These are phyloP conservation scores for Coilia nasus DNA, from an alignment of 2,797 vertebrate species.

Conservation along the genomic window DNA sequence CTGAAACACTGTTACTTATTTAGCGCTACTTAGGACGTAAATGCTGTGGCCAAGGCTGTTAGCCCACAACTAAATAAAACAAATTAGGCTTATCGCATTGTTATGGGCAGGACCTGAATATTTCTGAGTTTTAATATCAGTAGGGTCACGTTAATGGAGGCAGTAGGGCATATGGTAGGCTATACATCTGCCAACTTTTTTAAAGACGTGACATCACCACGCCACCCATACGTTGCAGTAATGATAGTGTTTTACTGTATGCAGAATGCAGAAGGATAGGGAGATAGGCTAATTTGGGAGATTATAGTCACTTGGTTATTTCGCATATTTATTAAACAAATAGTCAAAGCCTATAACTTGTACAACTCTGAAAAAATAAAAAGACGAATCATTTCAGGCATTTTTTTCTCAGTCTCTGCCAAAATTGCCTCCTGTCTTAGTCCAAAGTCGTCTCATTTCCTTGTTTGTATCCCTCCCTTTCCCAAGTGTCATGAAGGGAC, in stretches of 20 bases:
- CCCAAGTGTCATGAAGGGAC: conserved; percentile 88
- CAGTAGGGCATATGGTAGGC: not conserved
- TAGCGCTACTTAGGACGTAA: conserved; percentile 51
- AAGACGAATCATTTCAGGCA: not conserved
- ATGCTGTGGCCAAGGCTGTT: not conserved
- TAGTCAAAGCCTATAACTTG: not conserved
- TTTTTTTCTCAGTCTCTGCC: conserved; percentile 62
- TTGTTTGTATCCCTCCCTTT: conserved; percentile 80
- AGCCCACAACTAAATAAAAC: not conserved
- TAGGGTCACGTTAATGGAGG: not conserved
- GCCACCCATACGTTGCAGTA: not conserved
- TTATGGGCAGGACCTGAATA: not conserved
- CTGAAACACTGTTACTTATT: conserved; percentile 55
- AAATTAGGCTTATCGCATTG: not conserved
- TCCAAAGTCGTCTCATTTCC: conserved; percentile 80
- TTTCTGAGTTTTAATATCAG: not conserved
- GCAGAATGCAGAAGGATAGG: not conserved
- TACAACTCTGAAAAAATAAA: not conserved
- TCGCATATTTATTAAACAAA: not conserved
- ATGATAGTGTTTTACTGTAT: not conserved
- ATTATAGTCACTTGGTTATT: not conserved
- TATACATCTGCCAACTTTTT: not conserved
- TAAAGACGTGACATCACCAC: not conserved
- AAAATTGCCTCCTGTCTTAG: conserved; percentile 79
- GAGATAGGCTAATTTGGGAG: not conserved